phyloP scores from a whole-genome alignment of 2,113 vertebrate species.

The Burhinus oedicnemus region DNA sequence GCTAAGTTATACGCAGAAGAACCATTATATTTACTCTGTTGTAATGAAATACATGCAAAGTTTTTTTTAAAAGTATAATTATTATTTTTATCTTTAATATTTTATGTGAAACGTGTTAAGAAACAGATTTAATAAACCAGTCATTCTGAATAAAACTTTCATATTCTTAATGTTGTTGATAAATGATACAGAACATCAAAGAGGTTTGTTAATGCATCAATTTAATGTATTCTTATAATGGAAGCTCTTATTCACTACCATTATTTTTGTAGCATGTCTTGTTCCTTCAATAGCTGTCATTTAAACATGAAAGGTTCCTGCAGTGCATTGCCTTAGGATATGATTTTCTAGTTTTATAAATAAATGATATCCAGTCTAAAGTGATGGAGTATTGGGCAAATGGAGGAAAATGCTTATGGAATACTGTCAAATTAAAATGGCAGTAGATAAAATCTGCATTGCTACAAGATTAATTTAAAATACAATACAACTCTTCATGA shows the following conservation, averaged over 20 bases:
- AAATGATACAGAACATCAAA: slow-evolving; percentile 56
- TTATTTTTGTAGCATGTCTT: slow-evolving; percentile 61
- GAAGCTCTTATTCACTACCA: slow-evolving; percentile 16
- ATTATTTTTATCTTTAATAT: slow-evolving; percentile 17
- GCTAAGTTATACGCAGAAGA: background rate
- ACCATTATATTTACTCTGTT: background rate
- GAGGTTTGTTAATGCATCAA: slow-evolving; percentile 41
- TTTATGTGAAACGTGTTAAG: slow-evolving; percentile 11
- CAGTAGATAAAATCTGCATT: slow-evolving; percentile 25
- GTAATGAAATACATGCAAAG: background rate
- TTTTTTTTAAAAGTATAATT: background rate
- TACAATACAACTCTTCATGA: background rate
- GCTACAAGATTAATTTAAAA: background rate
- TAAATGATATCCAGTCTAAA: slow-evolving; percentile 56
- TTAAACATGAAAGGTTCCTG: slow-evolving; percentile 66
- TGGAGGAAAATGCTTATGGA: background rate
- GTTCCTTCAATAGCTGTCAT: slow-evolving; percentile 60
- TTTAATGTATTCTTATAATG: slow-evolving; percentile 53
- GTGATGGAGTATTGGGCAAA: slow-evolving; percentile 32
- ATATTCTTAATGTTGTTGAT: slow-evolving; percentile 46
- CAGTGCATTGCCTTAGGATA: slow-evolving; percentile 54
- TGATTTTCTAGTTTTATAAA: slow-evolving; percentile 65
- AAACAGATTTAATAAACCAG: slow-evolving; percentile 25
- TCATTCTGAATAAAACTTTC: slow-evolving; percentile 35
- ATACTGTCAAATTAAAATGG: slow-evolving; percentile 8